Base-by-base conservation (phyloP, 2,888 invertebrate genomes). In the Blastobasis adustella region DNA sequence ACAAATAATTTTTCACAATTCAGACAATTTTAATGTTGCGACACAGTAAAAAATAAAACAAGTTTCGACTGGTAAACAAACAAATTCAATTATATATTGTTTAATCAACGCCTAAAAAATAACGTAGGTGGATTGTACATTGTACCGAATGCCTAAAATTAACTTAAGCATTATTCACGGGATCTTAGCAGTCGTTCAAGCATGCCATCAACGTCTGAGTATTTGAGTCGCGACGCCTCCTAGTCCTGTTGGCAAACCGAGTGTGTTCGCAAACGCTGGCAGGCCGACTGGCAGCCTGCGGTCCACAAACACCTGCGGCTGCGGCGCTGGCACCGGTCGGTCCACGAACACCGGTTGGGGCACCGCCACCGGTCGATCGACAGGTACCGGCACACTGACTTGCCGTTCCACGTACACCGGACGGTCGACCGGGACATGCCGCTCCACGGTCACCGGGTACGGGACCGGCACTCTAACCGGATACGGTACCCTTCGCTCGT, bases 381-480 rank as follows among this genome's bases (percentile, higher is more conserved):
- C 82, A 0, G 85, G 72, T 6, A 86, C 85, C 0, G 90, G 90
- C 60, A 90, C 87, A 56, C 91, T 90, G 0, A 93, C 89, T 51
- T 90, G 90, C 61, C 90, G 87, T 55, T 91, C 90, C 0, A 93
- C 82, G 59, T 89, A 76, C 45, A 92, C 90, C 1, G 92, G 92
- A 46, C 90, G 82, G 58, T 90, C 84, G 1, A 91, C 87, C 4
- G 90, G 83, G 1, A 92, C 91, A 45, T 90, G 90, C 58, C 82
- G 89, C 62, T 90, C 87, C 2, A 90, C 90, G 1, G 87, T 82
- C 1, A 91, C 91, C 10, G 91, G 92, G 61, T 91, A 90, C 8
- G 91, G 91, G n/a, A 89, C 85, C 4, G 90, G 90, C 10, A 91
- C 91, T 66, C 75, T 82, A 0, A 89, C 88, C 1, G 87, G 85